phyloP scores from a whole-genome alignment of 2,888 invertebrate species.

The Abrostola tripartita region DNA sequence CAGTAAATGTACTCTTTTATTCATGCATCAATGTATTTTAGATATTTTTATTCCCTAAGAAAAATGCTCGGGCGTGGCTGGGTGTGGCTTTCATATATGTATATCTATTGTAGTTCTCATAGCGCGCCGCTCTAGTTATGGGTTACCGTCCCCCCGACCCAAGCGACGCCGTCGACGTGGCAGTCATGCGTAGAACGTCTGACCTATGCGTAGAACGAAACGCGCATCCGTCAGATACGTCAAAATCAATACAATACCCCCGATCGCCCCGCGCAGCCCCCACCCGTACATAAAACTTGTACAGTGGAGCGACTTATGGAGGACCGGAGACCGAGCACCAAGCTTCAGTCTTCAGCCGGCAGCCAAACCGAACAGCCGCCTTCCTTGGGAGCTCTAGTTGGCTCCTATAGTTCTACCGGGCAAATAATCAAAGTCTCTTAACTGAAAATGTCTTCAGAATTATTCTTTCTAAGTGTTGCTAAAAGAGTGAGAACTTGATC shows the following conservation, averaged over 20 bases:
- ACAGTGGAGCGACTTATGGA: neutral
- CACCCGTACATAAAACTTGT: neutral
- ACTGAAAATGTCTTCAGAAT: conserved; percentile 17
- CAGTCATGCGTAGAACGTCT: conserved; percentile 20
- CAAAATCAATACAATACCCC: conserved; percentile 32
- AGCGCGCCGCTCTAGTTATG: neutral
- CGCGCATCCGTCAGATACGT: conserved; percentile 33
- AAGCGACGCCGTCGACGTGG: neutral
- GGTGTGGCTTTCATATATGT: neutral
- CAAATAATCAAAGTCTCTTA: conserved; percentile 6
- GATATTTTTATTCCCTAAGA: neutral
- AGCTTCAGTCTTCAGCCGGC: conserved; percentile 13
- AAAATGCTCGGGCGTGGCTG: neutral
- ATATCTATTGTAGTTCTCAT: neutral
- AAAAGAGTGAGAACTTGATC: conserved; percentile 27
- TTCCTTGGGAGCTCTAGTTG: conserved; percentile 4
- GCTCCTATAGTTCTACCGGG: conserved; percentile 7
- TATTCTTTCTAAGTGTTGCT: conserved; percentile 20
- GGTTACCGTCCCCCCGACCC: neutral
- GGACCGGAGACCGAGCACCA: neutral
- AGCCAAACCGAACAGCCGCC: conserved; percentile 5
- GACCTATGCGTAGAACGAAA: conserved; percentile 43
- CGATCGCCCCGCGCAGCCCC: neutral
- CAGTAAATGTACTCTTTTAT: neutral
- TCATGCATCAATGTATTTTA: neutral